Conservation (phyloP, 2,797 vertebrate genomes). For the Aulostomus chinensis region DNA sequence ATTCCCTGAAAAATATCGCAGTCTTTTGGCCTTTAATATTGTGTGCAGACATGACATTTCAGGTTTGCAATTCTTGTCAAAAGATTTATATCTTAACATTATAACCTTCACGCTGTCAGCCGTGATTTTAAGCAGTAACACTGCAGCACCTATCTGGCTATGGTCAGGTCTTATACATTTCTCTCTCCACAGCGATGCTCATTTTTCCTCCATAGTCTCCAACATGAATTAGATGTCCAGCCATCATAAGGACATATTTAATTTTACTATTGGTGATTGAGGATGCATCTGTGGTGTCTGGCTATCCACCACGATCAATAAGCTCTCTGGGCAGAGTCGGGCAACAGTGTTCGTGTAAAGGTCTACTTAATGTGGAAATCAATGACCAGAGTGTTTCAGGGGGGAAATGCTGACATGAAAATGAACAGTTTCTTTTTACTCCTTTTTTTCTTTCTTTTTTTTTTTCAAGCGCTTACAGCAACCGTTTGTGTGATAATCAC, state of each 20-base stretch:
- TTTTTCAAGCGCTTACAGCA: too few species aligned
- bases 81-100: neutral
- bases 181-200: neutral
- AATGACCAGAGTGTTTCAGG: conserved; percentile 33
- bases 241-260: conserved; percentile 37
- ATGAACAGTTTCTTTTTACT: conserved; percentile 12
- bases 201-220: conserved; percentile 4
- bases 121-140: conserved; percentile 2
- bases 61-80: neutral
- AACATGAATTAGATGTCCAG: conserved; percentile 14
- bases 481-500: neutral
- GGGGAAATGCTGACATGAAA: conserved; percentile 37
- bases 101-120: neutral
- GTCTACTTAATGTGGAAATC: conserved; percentile 63
- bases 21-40: neutral
- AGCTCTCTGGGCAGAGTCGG: conserved; percentile 46
- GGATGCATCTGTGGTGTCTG: conserved; percentile 49
- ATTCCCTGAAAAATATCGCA: conserved; percentile 3
- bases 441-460: conserved; percentile 19
- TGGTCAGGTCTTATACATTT: conserved; percentile 9
- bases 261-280: conserved; percentile 50
- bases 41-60: neutral
- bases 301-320: conserved; percentile 63
- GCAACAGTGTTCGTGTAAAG: conserved; percentile 49
- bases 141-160: neutral